Evolutionary conservation across 2,113 vertebrate genomes (phyloP), one percentile per base, ranked within the genome.

Genomic region (Colossoma macropomum): DNA sequence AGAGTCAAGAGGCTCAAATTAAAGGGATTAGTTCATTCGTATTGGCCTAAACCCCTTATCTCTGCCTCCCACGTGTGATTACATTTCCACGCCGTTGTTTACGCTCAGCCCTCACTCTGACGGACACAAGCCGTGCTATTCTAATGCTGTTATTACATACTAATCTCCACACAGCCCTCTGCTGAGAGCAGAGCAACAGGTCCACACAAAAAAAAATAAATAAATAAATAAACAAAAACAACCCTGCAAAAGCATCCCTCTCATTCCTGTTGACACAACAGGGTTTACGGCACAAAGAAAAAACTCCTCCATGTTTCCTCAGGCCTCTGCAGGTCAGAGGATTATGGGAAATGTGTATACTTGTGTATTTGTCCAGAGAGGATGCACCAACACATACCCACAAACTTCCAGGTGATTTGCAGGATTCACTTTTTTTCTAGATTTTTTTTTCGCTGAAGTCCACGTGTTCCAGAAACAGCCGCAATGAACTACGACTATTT

Each of bases 11-110:
- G 79, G 19, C 50, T 21, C 77, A 84, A 86, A 88, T 85, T 81
- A 88, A 83, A 75, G 54, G 83, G 83, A 83, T 85, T 87, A 83
- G 62, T 52, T 52, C 65, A 70, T 54, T 75, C 30, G 50, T 84
- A 71, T 71, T 59, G 65, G 78, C 38, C 48, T 76, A 84, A 84
- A 80, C 60, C 79, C 78, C 69, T 89, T 85, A 88, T 88, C 87
- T 81, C 77, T 16, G 30, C 71, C 32, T 48, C 48, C 83, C 87
- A 85, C 70, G 65, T 79, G 77, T 65, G 70, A 88, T 85, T 85
- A 60, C 83, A 79, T 85, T 87, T 81, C 62, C 34, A 72, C 38
- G 41, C 27, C 34, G 38, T 59, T 87, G 83, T 88, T 87, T 81
- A 84, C 77, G 63, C 80, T n/a, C 71, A 52, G 80, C 48, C 38